Evolutionary conservation across 2,113 vertebrate genomes (phyloP).

Genomic region (Rhipidura dahli): DNA sequence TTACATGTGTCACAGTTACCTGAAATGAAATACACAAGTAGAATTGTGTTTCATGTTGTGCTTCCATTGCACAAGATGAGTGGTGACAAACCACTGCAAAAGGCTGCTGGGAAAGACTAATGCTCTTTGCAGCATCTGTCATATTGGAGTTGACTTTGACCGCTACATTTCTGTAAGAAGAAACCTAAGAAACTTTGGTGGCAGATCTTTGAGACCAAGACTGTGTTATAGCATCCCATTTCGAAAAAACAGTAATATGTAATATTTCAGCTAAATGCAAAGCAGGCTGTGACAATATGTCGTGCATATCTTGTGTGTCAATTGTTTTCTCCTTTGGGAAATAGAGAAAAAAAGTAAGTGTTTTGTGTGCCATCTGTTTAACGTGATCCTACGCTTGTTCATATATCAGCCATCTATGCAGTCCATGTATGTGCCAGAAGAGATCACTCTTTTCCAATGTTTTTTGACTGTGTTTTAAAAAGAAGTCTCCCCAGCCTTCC

Average conservation of each 20-base stretch:
- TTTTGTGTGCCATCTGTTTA: not conserved
- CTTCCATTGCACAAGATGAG: not conserved
- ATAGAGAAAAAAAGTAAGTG: not conserved
- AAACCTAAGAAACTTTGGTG: not conserved
- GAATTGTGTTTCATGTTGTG: not conserved
- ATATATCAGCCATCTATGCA: not conserved
- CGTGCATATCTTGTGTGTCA: not conserved
- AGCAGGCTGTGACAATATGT: not conserved
- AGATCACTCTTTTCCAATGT: not conserved
- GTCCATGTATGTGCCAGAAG: not conserved
- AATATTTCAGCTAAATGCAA: not conserved
- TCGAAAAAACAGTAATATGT: not conserved
- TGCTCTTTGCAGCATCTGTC: not conserved
- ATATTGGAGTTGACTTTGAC: not conserved
- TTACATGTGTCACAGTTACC: not conserved
- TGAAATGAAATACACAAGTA: not conserved
- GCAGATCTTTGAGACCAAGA: not conserved
- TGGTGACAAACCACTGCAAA: not conserved
- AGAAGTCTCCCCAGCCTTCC: not conserved
- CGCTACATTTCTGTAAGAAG: not conserved
- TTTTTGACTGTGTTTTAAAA: not conserved
- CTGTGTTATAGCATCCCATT: not conserved
- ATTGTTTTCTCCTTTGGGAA: not conserved
- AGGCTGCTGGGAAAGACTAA: not conserved
- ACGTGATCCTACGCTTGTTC: accelerated